Base-by-base conservation (phyloP, 2,113 vertebrate species). In the Pipa parva region DNA sequence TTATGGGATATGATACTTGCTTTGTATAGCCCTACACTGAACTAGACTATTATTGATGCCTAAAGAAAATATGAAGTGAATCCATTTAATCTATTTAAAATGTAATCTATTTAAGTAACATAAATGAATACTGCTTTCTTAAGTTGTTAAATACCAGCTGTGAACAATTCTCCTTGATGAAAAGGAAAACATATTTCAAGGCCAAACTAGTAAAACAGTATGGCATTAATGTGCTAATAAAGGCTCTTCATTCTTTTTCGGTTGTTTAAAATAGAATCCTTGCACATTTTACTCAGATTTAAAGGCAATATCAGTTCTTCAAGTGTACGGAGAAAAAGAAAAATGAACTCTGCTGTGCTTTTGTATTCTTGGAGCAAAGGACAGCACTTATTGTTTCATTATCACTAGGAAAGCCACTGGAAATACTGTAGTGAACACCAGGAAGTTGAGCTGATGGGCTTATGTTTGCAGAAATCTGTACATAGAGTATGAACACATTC, bases 161-260 rank as follows among this genome's bases (percentile, higher is more conserved):
- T 66, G 52, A 57, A 66, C 63, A 66, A 66, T 66, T 66, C 54
- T 33, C 52, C 25, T 46, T 66, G 63, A 65, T 48, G 51, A 65
- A 65, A 56, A 57, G 33, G 51, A 46, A 57, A 46, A 48, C 37
- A 66, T 66, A 48, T 66, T 66, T 66, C 63, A 66, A 57, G 39
- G 18, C 63, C 52, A 57, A 57, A 48, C 63, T 66, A 58, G 54
- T 48, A 49, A 66, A 57, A 7, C 63, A 66, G 63, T 54, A 25
- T 39, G 63, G 27, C 20, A 36, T 22, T 57, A 58, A 66, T 58
- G 52, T n/a, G 26, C 26, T 48, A 48, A 57, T 33, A 28, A 56
- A 65, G 50, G 28, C 50, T 3, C 51, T 56, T 4, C 10, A 56
- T 31, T 11, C 12, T 18, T 22, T 39, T 22, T 25, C 4, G 5